Base-by-base conservation (phyloP, 2,113 vertebrate species). In the Neolamprologus caudopunctatus region DNA sequence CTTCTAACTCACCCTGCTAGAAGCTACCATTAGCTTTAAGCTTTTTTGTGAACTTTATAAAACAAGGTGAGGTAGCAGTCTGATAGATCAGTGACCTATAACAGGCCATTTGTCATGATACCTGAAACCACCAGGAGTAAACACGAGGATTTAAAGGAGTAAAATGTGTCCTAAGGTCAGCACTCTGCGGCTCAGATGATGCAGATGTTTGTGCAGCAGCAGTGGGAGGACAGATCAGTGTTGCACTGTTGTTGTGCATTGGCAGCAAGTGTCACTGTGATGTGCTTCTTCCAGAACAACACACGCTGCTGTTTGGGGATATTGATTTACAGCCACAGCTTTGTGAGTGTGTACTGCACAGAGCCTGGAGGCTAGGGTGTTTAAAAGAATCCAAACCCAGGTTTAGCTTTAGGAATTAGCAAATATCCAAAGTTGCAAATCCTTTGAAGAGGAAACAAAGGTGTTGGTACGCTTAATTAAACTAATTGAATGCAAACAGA, bases 251-350 rank as follows among this genome's bases (percentile, higher is more conserved):
- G 0, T 73, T 55, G 35, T 82, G 17, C 63, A 51, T 45, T 31
- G 21, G 68, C 33, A 58, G 26, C 26, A 21, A 11, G 7, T 7
- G 33, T 21, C 35, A 35, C 40, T 13, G 71, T 4, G 17, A 6
- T 35, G 68, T 4, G 40, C 54, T 78, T 40, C 63, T n/a, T 61
- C 45, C 28, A 17, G 37, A 78, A 57, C 42, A 17, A 78, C 5
- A 33, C 19, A 17, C 0, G 0, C 63, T 71, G 66, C 66, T 26
- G 63, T 73, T 85, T 63, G 21, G 0, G 5, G 11, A 63, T 37
- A n/a, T 51, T 80, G 47, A 79, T 50, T 51, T 50, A 9, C 1
- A 66, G 3, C 53, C 54, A 3, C 57, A 50, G 28, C 55, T 80
- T 61, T 80, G 51, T 31, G 24, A 1, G 37, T 42, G 14, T 42